Conservation (phyloP, 37 sponge, comb jelly and placozoan genomes). For the Beroe forskalii region DNA sequence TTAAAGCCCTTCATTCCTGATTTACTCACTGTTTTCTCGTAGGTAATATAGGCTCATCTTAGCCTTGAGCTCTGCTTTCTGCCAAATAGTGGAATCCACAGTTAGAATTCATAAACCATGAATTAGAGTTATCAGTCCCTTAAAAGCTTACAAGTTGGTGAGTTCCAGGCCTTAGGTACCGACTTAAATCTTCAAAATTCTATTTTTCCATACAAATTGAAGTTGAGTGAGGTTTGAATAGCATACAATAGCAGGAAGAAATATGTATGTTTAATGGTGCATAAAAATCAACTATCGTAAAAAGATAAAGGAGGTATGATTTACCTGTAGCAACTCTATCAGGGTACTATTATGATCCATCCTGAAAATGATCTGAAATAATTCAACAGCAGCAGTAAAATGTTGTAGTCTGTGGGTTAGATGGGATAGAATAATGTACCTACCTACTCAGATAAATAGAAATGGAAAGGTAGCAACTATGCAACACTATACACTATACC, state of each 20-base stretch:
- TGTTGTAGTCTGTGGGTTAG: too few species aligned
- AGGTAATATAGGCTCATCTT: slow-evolving; percentile 48
- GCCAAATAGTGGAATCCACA: not conserved
- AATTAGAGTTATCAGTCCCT: too few species aligned
- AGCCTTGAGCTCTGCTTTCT: slow-evolving; percentile 57
- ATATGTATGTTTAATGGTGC: too few species aligned
- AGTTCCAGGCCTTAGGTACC: too few species aligned
- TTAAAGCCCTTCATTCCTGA: too few species aligned
- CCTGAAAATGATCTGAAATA: too few species aligned
- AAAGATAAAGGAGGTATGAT: not conserved
- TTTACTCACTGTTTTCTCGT: not conserved
- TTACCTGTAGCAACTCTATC: slow-evolving; percentile 31
- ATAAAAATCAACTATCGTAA: not conserved
- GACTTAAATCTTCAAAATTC: too few species aligned
- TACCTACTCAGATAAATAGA: not conserved
- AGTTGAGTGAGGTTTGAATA: not conserved
- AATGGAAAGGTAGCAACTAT: not conserved
- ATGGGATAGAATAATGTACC: too few species aligned
- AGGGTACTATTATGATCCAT: slow-evolving; percentile 28
- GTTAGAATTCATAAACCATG: not conserved
- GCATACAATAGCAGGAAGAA: not conserved
- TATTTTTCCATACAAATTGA: too few species aligned
- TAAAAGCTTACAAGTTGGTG: too few species aligned
- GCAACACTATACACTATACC: not conserved
- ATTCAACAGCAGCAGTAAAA: too few species aligned